Evolutionary conservation across 2,113 vertebrate genomes (phyloP).

Genomic region (Carassius carassius): DNA sequence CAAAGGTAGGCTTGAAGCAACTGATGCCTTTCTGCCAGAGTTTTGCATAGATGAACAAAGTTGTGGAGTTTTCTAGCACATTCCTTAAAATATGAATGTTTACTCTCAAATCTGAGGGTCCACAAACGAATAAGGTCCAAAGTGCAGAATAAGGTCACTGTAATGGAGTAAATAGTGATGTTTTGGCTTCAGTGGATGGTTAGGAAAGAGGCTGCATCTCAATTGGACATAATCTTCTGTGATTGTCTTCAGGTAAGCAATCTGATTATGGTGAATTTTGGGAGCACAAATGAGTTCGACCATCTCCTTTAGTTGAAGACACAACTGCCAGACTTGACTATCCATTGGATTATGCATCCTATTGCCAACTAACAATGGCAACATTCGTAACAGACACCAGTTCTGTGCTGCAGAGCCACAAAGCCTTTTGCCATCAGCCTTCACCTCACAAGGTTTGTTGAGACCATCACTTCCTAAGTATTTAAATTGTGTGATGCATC

Average conservation of each 20-base stretch:
- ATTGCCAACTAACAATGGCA: slow-evolving; percentile 2
- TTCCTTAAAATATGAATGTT: too few relatives aligned
- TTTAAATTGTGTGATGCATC: slow-evolving; percentile 2
- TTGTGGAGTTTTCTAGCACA: too few relatives aligned
- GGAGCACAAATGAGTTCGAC: background rate
- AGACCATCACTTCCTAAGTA: slow-evolving; percentile 18
- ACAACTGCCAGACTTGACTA: background rate
- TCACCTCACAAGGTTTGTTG: slow-evolving; percentile 14
- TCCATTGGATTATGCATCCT: background rate
- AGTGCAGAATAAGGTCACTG: background rate
- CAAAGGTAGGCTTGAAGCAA: too few relatives aligned
- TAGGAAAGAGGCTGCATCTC: background rate
- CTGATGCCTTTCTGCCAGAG: too few relatives aligned
- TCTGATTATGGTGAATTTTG: background rate
- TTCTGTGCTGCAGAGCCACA: slow-evolving; percentile 15
- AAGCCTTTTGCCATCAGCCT: slow-evolving; percentile 10
- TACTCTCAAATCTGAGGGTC: too few relatives aligned
- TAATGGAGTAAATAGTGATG: background rate
- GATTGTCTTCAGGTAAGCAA: background rate
- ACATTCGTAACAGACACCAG: background rate
- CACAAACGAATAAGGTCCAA: too few relatives aligned
- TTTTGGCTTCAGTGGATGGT: background rate
- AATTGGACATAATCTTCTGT: background rate
- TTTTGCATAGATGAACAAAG: too few relatives aligned
- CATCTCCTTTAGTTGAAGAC: background rate